These are phyloP conservation scores for Urocolius indicus DNA, from an alignment of 2,113 vertebrate genomes.

Conservation along the genomic window DNA sequence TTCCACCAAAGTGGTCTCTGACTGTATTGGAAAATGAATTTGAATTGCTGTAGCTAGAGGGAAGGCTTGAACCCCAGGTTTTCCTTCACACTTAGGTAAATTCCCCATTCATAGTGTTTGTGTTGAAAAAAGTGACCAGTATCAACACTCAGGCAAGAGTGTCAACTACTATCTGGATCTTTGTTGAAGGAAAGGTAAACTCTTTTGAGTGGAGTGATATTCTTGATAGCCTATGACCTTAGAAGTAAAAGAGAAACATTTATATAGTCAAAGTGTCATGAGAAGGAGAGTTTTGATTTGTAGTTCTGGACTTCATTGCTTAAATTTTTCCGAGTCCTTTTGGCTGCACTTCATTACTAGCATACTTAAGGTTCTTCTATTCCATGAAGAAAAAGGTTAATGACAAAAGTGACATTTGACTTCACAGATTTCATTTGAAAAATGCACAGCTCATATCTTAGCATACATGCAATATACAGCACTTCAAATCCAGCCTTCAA, in stretches of 20 bases:
- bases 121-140: background rate
- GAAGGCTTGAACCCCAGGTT: background rate
- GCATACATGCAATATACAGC: background rate
- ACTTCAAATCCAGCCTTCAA: background rate
- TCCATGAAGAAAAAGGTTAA: background rate
- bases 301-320: background rate
- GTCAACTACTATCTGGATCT: background rate
- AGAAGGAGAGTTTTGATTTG: background rate
- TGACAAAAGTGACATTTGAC: background rate
- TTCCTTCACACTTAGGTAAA: background rate
- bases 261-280: background rate
- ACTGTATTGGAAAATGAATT: background rate
- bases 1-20: background rate
- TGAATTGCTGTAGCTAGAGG: background rate
- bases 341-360: background rate
- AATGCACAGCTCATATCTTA: background rate
- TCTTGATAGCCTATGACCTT: background rate
- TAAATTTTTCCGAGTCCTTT: background rate
- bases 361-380: background rate
- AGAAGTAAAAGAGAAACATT: background rate
- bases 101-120: background rate
- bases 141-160: background rate
- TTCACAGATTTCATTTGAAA: background rate
- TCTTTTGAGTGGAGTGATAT: background rate
- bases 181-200: background rate